Conservation (phyloP, 2,888 invertebrate species). For the Archips crataeganus region DNA sequence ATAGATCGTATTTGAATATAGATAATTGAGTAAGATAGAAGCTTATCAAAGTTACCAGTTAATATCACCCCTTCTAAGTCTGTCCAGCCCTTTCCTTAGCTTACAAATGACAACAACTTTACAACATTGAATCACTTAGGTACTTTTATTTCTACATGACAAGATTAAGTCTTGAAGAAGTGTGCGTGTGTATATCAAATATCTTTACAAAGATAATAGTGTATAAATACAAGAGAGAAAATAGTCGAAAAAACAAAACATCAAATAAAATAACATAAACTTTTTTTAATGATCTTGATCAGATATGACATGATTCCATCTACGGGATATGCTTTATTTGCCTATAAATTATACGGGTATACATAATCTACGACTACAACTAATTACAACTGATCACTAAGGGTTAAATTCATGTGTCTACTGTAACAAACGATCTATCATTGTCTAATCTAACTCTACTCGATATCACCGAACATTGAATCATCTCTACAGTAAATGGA, state of each 20-base stretch:
- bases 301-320: constrained; percentile 32
- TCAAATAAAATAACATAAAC: background rate
- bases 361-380: constrained; percentile 47
- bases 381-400: constrained; percentile 62
- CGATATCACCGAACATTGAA: constrained; percentile 60
- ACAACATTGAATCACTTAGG: constrained; percentile 65
- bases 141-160: constrained; percentile 67
- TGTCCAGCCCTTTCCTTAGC: constrained; percentile 39
- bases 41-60: constrained; percentile 50
- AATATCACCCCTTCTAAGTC: constrained; percentile 42
- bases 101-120: constrained; percentile 71
- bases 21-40: background rate
- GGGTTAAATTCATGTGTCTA: constrained; percentile 71
- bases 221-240: constrained; percentile 46
- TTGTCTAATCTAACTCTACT: constrained; percentile 51
- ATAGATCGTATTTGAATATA: background rate
- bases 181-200: constrained; percentile 70
- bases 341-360: constrained; percentile 51
- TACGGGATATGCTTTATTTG: constrained; percentile 44
- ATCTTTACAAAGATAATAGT: constrained; percentile 49
- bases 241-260: constrained; percentile 18
- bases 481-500: constrained; percentile 81
- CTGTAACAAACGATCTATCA: constrained; percentile 62
- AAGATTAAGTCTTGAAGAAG: constrained; percentile 79
- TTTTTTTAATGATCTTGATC: constrained; percentile 12